Evolutionary conservation across 2,888 invertebrate genomes (phyloP).

Genomic region (Nomada ruficornis): DNA sequence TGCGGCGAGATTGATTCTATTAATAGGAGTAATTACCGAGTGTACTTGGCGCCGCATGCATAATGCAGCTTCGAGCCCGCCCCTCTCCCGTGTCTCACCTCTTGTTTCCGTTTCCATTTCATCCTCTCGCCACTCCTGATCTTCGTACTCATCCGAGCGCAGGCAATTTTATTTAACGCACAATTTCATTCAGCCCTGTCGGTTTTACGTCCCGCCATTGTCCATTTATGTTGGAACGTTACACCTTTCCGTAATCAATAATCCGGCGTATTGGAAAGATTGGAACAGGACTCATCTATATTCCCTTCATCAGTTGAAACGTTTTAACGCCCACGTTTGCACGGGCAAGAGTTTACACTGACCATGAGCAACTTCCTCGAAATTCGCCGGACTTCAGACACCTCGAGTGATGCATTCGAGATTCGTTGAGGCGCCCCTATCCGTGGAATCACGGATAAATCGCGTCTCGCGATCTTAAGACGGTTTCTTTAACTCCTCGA

Average conservation of each 20-base stretch:
- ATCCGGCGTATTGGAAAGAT: no score
- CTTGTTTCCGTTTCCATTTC: neutral
- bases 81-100: slow-evolving; percentile 19
- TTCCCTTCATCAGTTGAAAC: slow-evolving; percentile 16
- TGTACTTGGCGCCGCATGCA: slow-evolving; percentile 74
- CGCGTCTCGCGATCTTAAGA: slow-evolving; percentile 54
- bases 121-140: slow-evolving; percentile 13
- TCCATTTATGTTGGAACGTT: neutral
- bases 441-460: slow-evolving; percentile 46
- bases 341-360: neutral
- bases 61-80: slow-evolving; percentile 67
- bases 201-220: neutral
- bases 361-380: slow-evolving; percentile 24
- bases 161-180: slow-evolving; percentile 60
- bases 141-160: neutral
- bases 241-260: no score
- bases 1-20: slow-evolving; percentile 73
- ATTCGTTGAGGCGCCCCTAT: slow-evolving; percentile 23
- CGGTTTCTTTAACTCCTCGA: slow-evolving; percentile 55
- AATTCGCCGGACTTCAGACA: slow-evolving; percentile 40
- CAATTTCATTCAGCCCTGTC: slow-evolving; percentile 57
- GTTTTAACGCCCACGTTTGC: neutral
- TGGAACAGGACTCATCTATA: slow-evolving; percentile 27
- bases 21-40: slow-evolving; percentile 74
- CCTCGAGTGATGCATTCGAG: slow-evolving; percentile 17